Evolutionary conservation across 2,797 vertebrate species (phyloP).

Genomic region (Anas bernieri): DNA sequence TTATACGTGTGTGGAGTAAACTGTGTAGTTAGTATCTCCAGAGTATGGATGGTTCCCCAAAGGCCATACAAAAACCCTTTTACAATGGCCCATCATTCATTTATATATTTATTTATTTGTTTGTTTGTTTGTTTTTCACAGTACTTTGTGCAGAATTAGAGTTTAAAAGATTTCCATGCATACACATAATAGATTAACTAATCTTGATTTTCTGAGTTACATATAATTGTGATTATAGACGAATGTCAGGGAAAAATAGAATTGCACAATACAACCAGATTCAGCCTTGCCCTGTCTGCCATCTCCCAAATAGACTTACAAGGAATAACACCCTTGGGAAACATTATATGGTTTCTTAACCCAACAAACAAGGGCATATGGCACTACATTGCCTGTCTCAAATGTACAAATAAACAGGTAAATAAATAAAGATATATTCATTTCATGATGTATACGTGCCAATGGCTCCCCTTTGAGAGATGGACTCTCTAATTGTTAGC

Average conservation of each 20-base stretch:
- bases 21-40: fast-evolving
- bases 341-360: not conserved
- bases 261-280: not conserved
- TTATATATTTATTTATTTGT: not conserved
- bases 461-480: not conserved
- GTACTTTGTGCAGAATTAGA: not conserved
- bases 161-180: not conserved
- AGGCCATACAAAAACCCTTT: not conserved
- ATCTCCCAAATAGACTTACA: not conserved
- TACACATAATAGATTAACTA: not conserved
- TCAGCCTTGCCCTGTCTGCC: not conserved
- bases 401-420: not conserved
- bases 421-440: not conserved
- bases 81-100: not conserved
- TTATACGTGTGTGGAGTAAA: not conserved
- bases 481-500: not conserved
- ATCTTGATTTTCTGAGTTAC: not conserved
- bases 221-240: not conserved
- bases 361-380: not conserved
- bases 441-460: not conserved
- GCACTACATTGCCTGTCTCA: not conserved
- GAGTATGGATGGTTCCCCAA: not conserved
- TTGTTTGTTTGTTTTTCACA: not conserved
- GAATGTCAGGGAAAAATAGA: not conserved
- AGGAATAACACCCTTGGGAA: not conserved